These are phyloP conservation scores for Dryoscopus gambensis DNA, from an alignment of 2,113 vertebrate species.

Conservation along the genomic window DNA sequence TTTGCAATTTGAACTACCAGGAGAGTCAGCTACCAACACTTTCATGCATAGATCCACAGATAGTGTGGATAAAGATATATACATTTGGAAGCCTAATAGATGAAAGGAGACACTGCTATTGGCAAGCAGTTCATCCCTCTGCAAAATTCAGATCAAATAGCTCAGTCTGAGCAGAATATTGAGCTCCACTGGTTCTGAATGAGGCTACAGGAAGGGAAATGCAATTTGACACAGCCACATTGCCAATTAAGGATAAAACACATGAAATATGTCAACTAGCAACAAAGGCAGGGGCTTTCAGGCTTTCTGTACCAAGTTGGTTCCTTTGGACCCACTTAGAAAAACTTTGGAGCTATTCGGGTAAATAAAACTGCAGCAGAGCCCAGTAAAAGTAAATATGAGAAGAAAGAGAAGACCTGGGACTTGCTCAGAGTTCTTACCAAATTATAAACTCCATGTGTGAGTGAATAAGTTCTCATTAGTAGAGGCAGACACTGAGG, in stretches of 20 bases:
- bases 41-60: neutral
- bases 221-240: conserved; percentile 21
- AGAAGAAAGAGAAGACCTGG: neutral
- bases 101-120: neutral
- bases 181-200: conserved; percentile 14
- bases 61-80: neutral
- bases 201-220: conserved; percentile 3
- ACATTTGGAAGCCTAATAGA: neutral
- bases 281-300: conserved; percentile 9
- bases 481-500: neutral
- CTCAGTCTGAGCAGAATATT: neutral
- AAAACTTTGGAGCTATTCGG: conserved; percentile 24
- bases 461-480: neutral
- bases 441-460: neutral
- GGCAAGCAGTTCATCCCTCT: conserved; percentile 40
- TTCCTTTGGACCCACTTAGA: conserved; percentile 43
- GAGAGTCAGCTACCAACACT: neutral
- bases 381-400: neutral
- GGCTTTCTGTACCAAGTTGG: neutral
- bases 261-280: conserved; percentile 30
- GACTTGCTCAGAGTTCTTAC: neutral
- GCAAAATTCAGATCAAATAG: conserved; percentile 56
- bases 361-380: conserved; percentile 35
- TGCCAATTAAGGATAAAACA: conserved; percentile 55
- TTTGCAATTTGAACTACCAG: neutral